Evolutionary conservation across 2,797 vertebrate species (phyloP), one percentile per base, ranked within the genome.

Genomic region (Oryzias sinensis): DNA sequence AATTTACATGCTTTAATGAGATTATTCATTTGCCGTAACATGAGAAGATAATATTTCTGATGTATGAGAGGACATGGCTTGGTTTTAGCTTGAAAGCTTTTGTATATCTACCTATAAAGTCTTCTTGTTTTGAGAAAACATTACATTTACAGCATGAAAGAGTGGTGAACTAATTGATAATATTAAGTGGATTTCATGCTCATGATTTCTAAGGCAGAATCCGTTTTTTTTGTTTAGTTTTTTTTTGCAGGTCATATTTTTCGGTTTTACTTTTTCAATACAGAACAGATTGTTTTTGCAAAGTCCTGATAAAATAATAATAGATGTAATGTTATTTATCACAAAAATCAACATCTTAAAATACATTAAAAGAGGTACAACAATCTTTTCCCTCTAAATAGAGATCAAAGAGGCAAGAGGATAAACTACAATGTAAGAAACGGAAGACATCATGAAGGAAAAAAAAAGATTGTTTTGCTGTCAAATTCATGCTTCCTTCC

Each of bases 1-100:
- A 55, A 83, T 77, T 82, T 76, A 56, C 69, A 75, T 70, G 56
- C 22, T 15, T 15, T 76, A 69, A 80, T 80, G 68, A 76, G 68
- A 69, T 76, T 76, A 52, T 66, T 77, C 65, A 66, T 59, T 68
- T 56, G 51, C 73, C 47, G 45, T 63, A 58, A 68, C 63, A 58
- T 17, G 9, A 54, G 41, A 67, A 68, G 37, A 73, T 68, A 56
- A 67, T 61, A 71, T 63, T 65, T 33, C 15, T 59, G 54, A 67
- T 70, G 55, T 66, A 62, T 61, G 42, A 58, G 27, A 58, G 51
- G 54, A 24, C 66, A 72, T 69, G 76, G 37, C 49, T 59, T 14
- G 7, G 17, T 59, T 67, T 76, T 49, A 53, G 6, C 62, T 71
- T 70, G 24, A 61, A 67, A 61, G 54, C 64, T 46, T 70, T 77